Percentiles rank a stretch among this genome's conserved stretches.
phyloP scores from a whole-genome alignment of 2,797 vertebrate species.

The Gymnothorax reevesii region DNA sequence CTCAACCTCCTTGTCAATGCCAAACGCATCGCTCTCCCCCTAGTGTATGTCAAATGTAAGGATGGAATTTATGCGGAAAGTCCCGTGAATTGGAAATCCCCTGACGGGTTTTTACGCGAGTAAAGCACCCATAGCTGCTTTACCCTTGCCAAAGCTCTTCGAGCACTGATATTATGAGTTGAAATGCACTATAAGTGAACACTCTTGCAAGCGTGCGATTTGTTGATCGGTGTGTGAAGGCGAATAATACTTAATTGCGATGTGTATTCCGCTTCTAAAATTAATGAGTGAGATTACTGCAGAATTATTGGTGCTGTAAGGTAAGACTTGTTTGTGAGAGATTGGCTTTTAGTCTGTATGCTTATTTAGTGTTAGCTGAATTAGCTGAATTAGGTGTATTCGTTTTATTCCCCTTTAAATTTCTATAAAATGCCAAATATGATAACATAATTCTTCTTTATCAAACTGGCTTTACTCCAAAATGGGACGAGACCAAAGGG shows the following conservation, averaged over 20 bases:
- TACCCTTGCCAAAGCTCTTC: neutral
- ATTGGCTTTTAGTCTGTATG: neutral
- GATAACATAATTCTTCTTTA: neutral
- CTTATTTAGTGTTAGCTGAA: neutral
- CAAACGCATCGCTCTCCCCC: neutral
- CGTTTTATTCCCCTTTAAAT: neutral
- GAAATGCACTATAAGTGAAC: slow-evolving; percentile 3
- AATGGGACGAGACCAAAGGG: neutral
- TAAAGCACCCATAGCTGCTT: neutral
- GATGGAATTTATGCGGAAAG: slow-evolving; percentile 67
- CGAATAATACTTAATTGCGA: slow-evolving; percentile 69
- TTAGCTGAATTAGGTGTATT: slow-evolving; percentile 18
- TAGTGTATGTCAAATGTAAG: neutral
- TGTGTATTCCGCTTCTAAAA: slow-evolving; percentile 63
- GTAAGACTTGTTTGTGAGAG: slow-evolving; percentile 60
- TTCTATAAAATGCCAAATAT: neutral
- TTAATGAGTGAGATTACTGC: slow-evolving; percentile 58
- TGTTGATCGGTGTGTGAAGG: slow-evolving; percentile 16
- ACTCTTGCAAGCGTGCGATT: neutral
- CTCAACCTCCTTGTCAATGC: neutral
- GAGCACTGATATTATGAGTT: neutral
- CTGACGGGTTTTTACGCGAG: slow-evolving; percentile 60
- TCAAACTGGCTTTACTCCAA: neutral
- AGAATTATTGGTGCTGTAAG: slow-evolving; percentile 71
- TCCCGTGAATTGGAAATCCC: slow-evolving; percentile 79